Evolutionary conservation across 2,113 vertebrate genomes (phyloP).

Genomic region (Nothoprocta perdicaria): DNA sequence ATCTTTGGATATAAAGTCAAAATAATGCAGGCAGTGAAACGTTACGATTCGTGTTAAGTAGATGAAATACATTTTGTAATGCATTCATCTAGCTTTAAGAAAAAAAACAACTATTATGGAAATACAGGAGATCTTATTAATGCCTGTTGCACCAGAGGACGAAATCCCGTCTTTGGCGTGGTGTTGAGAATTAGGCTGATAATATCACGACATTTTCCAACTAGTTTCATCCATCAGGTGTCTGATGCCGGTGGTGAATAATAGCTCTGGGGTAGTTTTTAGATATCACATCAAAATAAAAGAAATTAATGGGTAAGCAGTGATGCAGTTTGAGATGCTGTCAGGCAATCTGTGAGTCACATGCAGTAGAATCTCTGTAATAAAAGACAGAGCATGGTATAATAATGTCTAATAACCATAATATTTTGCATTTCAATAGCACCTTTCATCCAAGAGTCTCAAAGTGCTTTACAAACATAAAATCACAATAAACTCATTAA

Average conservation of each 20-base stretch:
- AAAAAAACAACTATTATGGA: not conserved
- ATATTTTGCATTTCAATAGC: constrained; percentile 74
- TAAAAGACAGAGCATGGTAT: constrained; percentile 63
- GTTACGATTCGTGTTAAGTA: not conserved
- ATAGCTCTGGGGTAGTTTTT: constrained; percentile 61
- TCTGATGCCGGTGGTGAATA: constrained; percentile 53
- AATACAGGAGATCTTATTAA: not conserved
- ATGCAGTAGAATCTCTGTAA: constrained; percentile 41
- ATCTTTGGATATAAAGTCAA: not conserved
- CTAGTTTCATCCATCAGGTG: constrained; percentile 46
- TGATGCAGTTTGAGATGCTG: constrained; percentile 64
- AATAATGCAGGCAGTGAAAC: not conserved
- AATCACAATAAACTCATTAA: constrained; percentile 50
- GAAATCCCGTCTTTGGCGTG: not conserved
- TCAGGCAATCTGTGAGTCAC: constrained; percentile 65
- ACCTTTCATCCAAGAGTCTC: constrained; percentile 32
- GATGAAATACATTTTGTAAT: not conserved
- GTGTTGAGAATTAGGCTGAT: not conserved
- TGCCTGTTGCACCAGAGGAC: not conserved
- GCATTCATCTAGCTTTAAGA: not conserved
- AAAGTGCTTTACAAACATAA: not conserved
- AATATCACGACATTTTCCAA: not conserved
- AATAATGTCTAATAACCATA: constrained; percentile 70
- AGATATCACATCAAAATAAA: constrained; percentile 66
- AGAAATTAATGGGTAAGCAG: constrained; percentile 59